Conservation (phyloP, 2,113 vertebrate genomes). For the Calypte anna region DNA sequence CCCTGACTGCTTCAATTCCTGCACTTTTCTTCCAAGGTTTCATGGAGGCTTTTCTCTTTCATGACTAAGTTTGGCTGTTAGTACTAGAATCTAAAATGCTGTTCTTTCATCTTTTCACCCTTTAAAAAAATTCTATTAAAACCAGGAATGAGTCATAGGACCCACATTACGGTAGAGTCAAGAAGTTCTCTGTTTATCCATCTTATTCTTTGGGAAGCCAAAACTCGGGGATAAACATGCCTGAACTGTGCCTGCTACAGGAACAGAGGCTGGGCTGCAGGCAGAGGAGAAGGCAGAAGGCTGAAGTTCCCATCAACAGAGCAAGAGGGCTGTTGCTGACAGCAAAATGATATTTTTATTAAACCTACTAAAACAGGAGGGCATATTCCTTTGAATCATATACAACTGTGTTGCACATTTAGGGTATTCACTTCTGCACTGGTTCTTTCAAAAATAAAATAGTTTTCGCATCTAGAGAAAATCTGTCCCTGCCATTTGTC, state of each 20-base stretch:
- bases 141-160: background rate
- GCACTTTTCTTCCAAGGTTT: background rate
- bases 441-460: background rate
- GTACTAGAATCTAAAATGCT: background rate
- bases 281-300: background rate
- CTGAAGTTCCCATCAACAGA: background rate
- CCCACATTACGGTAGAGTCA: background rate
- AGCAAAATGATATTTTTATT: background rate
- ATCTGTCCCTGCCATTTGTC: background rate
- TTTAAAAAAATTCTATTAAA: background rate
- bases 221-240: background rate
- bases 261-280: background rate
- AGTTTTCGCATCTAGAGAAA: background rate
- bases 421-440: background rate
- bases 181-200: background rate
- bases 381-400: background rate
- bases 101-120: background rate
- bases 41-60: background rate
- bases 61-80: background rate
- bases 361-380: background rate
- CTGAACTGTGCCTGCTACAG: background rate
- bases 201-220: background rate
- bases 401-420: background rate
- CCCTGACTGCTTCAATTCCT: background rate
- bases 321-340: background rate